These are phyloP conservation scores for Acrocephalus scirpaceus DNA, from an alignment of 2,797 vertebrate genomes.

Conservation along the genomic window DNA sequence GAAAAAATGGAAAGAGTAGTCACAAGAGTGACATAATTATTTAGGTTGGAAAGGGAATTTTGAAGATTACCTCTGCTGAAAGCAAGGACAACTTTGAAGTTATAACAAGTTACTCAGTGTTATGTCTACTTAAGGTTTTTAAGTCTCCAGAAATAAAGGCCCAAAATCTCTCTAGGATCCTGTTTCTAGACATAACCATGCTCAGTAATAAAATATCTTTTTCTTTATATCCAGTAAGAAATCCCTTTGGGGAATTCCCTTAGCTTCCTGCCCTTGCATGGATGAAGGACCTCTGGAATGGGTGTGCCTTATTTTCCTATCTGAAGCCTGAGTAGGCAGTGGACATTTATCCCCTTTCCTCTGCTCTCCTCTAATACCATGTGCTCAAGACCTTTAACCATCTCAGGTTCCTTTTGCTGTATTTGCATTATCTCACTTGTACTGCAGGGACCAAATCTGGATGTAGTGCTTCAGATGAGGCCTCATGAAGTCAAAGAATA, in stretches of 20 bases:
- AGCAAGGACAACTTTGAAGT: not conserved
- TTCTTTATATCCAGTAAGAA: not conserved
- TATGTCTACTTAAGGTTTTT: not conserved
- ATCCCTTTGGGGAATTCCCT: not conserved
- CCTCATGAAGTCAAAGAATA: not conserved
- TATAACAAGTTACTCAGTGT: not conserved
- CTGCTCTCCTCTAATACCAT: not conserved
- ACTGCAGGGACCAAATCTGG: not conserved
- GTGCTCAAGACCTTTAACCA: too few relatives aligned
- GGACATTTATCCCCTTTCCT: not conserved
- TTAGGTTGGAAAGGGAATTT: not conserved
- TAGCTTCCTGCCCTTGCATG: not conserved
- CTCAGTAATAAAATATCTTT: not conserved
- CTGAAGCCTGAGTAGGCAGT: not conserved
- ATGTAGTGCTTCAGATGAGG: not conserved
- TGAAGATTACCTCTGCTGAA: not conserved
- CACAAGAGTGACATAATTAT: not conserved
- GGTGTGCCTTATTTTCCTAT: not conserved
- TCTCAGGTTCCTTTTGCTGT: not conserved
- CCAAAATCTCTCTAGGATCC: not conserved
- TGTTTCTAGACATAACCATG: not conserved
- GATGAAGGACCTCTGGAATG: not conserved
- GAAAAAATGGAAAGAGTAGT: not conserved
- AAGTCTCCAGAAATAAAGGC: not conserved
- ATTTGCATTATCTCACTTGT: not conserved